These are phyloP conservation scores for Microtus obscurus DNA, from an alignment of 2,797 vertebrate species.

Conservation along the genomic window DNA sequence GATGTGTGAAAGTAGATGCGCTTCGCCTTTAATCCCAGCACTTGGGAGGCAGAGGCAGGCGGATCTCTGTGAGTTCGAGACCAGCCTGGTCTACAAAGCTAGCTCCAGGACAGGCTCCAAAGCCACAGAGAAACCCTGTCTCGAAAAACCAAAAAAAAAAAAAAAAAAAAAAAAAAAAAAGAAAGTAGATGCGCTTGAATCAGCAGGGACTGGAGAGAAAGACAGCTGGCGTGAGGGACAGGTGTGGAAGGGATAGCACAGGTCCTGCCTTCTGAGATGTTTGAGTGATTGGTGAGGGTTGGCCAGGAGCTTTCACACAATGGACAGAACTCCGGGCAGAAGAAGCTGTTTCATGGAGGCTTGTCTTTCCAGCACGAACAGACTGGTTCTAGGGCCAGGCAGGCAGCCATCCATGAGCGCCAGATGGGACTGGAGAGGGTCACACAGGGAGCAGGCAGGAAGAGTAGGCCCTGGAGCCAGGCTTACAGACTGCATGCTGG, in stretches of 20 bases:
- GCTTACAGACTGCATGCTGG: fast-evolving
- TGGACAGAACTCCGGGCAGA: neutral
- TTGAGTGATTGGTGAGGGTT: neutral
- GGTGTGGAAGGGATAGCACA: neutral
- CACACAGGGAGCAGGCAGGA: neutral
- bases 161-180: too few relatives aligned
- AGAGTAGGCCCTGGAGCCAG: neutral
- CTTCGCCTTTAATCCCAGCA: too few relatives aligned
- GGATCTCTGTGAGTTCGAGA: too few relatives aligned
- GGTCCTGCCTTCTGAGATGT: neutral
- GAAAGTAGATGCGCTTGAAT: neutral
- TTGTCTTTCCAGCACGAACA: neutral
- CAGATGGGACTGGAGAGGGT: fast-evolving
- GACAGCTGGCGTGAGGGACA: neutral
- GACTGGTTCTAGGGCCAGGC: neutral
- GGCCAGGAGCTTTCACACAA: neutral
- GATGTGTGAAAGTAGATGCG: neutral
- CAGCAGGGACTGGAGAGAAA: fast-evolving
- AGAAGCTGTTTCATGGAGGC: neutral
- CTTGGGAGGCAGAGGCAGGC: too few relatives aligned
- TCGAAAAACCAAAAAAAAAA: too few relatives aligned
- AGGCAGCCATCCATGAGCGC: fast-evolving
- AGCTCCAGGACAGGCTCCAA: too few relatives aligned
- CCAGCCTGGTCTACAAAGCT: too few relatives aligned
- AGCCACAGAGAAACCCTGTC: too few relatives aligned